phyloP scores from a whole-genome alignment of 1,140 invertebrate species.

The Anastrepha obliqua region DNA sequence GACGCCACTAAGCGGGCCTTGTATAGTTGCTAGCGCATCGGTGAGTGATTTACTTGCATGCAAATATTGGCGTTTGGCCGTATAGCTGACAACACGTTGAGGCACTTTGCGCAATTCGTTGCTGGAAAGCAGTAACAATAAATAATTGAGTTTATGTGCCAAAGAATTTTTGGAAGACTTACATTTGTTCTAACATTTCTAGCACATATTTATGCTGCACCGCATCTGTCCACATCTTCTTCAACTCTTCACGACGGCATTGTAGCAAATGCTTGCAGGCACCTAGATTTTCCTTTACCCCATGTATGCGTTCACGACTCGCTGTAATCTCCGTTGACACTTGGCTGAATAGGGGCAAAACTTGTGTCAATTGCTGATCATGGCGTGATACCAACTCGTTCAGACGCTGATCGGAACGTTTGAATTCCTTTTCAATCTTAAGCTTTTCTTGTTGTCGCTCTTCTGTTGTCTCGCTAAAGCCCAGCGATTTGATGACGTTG shows the following conservation, averaged over 20 bases:
- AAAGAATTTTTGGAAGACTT: slow-evolving; percentile 66
- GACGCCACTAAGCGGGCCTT: slow-evolving; percentile 84
- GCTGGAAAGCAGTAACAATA: slow-evolving; percentile 74
- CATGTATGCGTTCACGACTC: slow-evolving; percentile 87
- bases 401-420: slow-evolving; percentile 90
- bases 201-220: slow-evolving; percentile 94
- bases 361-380: slow-evolving; percentile 90
- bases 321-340: slow-evolving; percentile 71
- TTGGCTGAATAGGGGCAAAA: slow-evolving; percentile 75
- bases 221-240: slow-evolving; percentile 93
- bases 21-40: slow-evolving; percentile 80
- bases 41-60: slow-evolving; percentile 90
- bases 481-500: slow-evolving; percentile 92
- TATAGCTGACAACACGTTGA: slow-evolving; percentile 81
- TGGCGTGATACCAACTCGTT: slow-evolving; percentile 92
- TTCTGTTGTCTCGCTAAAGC: slow-evolving; percentile 94
- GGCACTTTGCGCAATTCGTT: slow-evolving; percentile 87
- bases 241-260: slow-evolving; percentile 93
- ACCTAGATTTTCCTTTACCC: slow-evolving; percentile 91
- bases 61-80: slow-evolving; percentile 87
- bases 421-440: slow-evolving; percentile 94
- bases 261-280: slow-evolving; percentile 93
- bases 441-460: slow-evolving; percentile 95
- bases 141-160: background rate
- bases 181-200: slow-evolving; percentile 92